Base-by-base conservation (phyloP, 1,140 invertebrate species). In the Bicyclus anynana region DNA sequence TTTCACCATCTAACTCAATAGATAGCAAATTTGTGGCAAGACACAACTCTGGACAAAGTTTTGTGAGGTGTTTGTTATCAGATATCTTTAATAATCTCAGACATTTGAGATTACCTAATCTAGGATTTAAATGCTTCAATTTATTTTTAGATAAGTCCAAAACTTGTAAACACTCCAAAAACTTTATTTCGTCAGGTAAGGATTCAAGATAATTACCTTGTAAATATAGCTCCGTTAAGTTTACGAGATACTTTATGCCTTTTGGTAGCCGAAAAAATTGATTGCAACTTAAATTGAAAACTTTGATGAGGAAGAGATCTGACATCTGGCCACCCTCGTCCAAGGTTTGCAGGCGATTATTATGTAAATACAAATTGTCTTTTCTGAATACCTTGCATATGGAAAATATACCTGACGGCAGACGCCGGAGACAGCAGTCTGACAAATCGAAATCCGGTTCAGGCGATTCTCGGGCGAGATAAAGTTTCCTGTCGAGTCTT, bases 351-450 rank as follows among this genome's bases (percentile, higher is more conserved):
- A 96, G 81, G 50, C 90, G 89, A 84, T 96, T 96, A 55, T 91
- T 87, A 59, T 94, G 86, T 58, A 95, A 84, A 71, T 91, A 89
- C 46, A 95, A 81, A 38, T 87, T 83, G 65, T 93, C 91, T 87
- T 96, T 96, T 52, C 93, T 91, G 67, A 95, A 93, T 37, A 96
- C 93, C 80, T 93, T 93, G 79, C 94, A 95, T 29, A 95, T 84
- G 2, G 93, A 92, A 87, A 92, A 95, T 59, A 95, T 93, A 47
- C 94, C 94, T 50, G 91, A 89, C 17, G 94, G 94, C 37, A 95
- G 91, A 48, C 90, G 84, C 69, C 91, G 91, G 46, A 95, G 89
- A 64, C 90, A 89, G 84, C 94, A 95, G 58, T 93, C 92, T 2
- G 93, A 93, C 57, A 96, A 78, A 84, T 95, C 94, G 77, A 94